Percentiles rank a stretch among this genome's conserved stretches.
Evolutionary conservation across 1,140 invertebrate genomes (phyloP).

Genomic region (Nixonia krombeini): DNA sequence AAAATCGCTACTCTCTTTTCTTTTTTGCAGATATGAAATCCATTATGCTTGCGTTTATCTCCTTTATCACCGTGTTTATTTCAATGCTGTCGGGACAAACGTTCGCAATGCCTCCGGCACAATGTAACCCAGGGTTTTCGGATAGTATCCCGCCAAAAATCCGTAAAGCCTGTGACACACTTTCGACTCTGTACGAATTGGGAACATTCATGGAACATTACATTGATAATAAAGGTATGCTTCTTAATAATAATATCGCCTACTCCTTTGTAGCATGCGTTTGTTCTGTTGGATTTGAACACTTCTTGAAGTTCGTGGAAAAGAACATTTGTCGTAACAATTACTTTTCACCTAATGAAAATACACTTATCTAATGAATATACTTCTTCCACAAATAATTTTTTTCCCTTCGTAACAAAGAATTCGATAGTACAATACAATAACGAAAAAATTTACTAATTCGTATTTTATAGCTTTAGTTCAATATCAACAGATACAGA

Average conservation of each 20-base stretch:
- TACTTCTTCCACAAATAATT: too few relatives aligned
- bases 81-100: conserved; percentile 48
- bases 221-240: conserved; percentile 70
- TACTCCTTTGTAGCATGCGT: too few relatives aligned
- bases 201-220: conserved; percentile 72
- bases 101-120: conserved; percentile 65
- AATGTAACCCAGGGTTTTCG: conserved; percentile 71
- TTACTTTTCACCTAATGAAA: too few relatives aligned
- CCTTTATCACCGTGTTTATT: conserved; percentile 48
- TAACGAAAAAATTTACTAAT: too few relatives aligned
- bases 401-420: too few relatives aligned
- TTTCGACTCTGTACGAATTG: conserved; percentile 71
- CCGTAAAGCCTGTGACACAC: conserved; percentile 72
- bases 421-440: too few relatives aligned
- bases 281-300: too few relatives aligned
- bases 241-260: neutral
- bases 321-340: too few relatives aligned
- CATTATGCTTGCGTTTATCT: conserved; percentile 47
- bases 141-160: conserved; percentile 73
- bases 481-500: too few relatives aligned
- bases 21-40: conserved; percentile 56
- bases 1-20: too few relatives aligned
- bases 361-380: too few relatives aligned
- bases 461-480: too few relatives aligned
- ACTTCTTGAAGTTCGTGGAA: neutral